Conservation (phyloP, 2,113 vertebrate genomes). For the Bos javanicus region DNA sequence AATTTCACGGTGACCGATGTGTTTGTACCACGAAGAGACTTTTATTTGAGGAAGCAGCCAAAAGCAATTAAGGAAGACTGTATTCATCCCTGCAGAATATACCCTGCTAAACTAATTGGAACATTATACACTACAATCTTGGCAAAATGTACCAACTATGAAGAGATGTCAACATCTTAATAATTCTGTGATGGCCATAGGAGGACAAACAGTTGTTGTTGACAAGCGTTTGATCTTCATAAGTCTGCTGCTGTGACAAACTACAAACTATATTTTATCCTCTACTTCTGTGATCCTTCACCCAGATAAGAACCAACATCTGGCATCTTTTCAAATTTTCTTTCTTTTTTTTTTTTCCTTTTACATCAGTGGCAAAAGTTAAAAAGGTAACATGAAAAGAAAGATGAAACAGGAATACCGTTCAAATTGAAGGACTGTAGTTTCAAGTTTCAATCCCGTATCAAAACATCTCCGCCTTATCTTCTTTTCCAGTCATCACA, state of each 20-base stretch:
- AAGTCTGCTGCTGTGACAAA: conserved; percentile 78
- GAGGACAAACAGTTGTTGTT: conserved; percentile 85
- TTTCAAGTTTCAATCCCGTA: conserved; percentile 88
- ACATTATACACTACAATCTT: conserved; percentile 59
- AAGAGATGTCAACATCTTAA: conserved; percentile 69
- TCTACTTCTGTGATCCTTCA: conserved; percentile 85
- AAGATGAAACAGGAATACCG: conserved; percentile 88
- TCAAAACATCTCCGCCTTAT: conserved; percentile 87
- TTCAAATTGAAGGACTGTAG: conserved; percentile 88
- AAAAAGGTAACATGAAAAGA: conserved; percentile 90
- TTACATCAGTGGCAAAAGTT: conserved; percentile 88
- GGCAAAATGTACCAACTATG: conserved; percentile 46
- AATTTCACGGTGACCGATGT: conserved; percentile 39
- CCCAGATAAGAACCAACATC: conserved; percentile 85
- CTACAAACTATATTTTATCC: conserved; percentile 81
- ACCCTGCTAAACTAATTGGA: conserved; percentile 72
- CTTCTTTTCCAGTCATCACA: conserved; percentile 84
- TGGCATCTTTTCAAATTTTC: conserved; percentile 86
- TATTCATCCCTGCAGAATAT: not conserved
- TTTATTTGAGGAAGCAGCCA: conserved; percentile 53
- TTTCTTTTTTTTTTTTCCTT: conserved; percentile 72
- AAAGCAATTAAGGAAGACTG: conserved; percentile 51
- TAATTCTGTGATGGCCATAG: conserved; percentile 73
- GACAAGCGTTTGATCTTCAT: conserved; percentile 82
- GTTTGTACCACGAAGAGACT: conserved; percentile 33